phyloP scores from a whole-genome alignment of 92 coral and sea anemone genomes.

The Epizoanthus illoricatus region DNA sequence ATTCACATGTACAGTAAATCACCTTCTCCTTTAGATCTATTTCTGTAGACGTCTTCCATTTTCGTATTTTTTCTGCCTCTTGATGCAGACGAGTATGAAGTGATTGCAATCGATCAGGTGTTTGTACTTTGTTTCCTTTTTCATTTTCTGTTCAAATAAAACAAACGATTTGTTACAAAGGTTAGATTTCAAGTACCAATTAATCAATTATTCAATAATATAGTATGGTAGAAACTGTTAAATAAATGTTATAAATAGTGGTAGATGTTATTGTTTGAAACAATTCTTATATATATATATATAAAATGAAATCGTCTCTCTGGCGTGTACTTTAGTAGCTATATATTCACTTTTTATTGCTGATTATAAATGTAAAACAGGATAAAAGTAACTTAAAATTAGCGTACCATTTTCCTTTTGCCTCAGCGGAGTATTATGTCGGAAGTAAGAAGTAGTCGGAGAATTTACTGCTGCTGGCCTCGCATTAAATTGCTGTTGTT shows the following conservation, averaged over 20 bases:
- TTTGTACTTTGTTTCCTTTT: constrained; percentile 74
- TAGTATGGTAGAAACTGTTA: no score
- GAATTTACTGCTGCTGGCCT: constrained; percentile 56
- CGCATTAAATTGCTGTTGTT: constrained; percentile 66
- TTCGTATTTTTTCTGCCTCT: constrained; percentile 97
- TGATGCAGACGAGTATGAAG: constrained; percentile 93
- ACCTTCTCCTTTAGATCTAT: constrained; percentile 96
- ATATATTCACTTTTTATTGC: no score
- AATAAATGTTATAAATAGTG: no score
- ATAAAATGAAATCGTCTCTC: no score
- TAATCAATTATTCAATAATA: no score
- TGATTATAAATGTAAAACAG: no score
- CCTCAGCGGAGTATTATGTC: constrained; percentile 74
- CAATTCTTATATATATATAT: no score
- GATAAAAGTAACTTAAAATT: no score
- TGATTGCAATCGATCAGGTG: constrained; percentile 90
- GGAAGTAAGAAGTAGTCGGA: constrained; percentile 66
- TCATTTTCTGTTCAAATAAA: constrained; percentile 38
- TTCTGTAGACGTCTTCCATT: constrained; percentile 96
- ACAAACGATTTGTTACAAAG: no score
- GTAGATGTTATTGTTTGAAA: no score
- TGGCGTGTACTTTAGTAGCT: no score
- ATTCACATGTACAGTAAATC: neutral
- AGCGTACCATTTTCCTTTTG: constrained; percentile 88
- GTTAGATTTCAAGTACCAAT: no score